Evolutionary conservation across 2,113 vertebrate species (phyloP), one percentile per base, ranked within the genome.

Genomic region (Choloepus hoffmanni): DNA sequence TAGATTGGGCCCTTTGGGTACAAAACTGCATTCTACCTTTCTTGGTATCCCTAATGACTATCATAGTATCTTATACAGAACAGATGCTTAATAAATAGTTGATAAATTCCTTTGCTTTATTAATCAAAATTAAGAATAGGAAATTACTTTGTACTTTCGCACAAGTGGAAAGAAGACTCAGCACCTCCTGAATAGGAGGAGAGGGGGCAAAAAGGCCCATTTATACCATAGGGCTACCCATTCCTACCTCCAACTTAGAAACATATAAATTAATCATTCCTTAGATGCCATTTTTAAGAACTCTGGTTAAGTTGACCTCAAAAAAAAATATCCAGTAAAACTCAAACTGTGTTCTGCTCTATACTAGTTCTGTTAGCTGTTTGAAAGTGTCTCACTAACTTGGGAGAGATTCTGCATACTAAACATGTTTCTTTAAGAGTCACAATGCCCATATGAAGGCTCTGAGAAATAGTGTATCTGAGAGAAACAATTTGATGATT

Each of bases 81-180:
- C 63, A 97, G 91, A 83, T 97, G 92, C 92, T 97, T 96, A 96
- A 96, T 98, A 92, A 96, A 95, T 96, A 95, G 95, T 97, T 97
- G 78, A 97, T 97, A 89, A 93, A 93, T 96, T 95, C 78, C 58
- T 89, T 96, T 94, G 94, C 97, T 72, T 97, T 97, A 94, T 96
- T 97, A 97, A 96, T 97, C 87, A 97, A 98, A 95, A 94, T 95
- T 77, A 74, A 73, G 94, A 96, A 74, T 63, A 95, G 83, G 83
- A 96, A 96, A 98, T 97, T 93, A 79, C 83, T 89, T 55, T 96
- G 89, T 43, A 96, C 36, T 96, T 96, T 86, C 94, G 78, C 55
- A 78, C 70, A 92, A 95, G 92, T 78, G 67, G 70, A 81, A 89
- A 48, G 89, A 91, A 96, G 62, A 90, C 26, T 43, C 23, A 7